Percentiles rank a stretch among this genome's conserved stretches.
phyloP scores from a whole-genome alignment of 1,140 invertebrate species.

The Cydia splendana region DNA sequence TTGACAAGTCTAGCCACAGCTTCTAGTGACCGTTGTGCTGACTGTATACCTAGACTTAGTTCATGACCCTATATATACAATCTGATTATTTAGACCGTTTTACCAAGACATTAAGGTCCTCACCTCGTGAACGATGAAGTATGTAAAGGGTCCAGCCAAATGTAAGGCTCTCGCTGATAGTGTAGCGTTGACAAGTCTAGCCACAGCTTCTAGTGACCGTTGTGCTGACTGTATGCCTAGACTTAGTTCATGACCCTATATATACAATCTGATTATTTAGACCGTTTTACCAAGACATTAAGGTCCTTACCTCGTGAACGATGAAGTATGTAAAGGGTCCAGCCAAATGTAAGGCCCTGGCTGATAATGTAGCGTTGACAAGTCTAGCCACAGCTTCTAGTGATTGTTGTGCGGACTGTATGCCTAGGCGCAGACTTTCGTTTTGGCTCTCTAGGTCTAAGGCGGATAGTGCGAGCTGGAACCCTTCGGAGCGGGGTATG shows the following conservation, averaged over 20 bases:
- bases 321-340: slow-evolving; percentile 93
- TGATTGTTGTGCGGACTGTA: slow-evolving; percentile 88
- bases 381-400: slow-evolving; percentile 88
- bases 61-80: no score
- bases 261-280: no score
- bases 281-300: no score
- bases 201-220: slow-evolving; percentile 85
- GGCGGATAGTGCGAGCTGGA: slow-evolving; percentile 88
- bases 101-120: no score
- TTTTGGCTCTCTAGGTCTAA: slow-evolving; percentile 85
- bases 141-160: slow-evolving; percentile 94
- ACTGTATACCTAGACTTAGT: slow-evolving; percentile 87
- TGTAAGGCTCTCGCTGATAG: slow-evolving; percentile 90
- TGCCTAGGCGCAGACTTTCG: slow-evolving; percentile 84
- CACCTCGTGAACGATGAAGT: slow-evolving; percentile 83
- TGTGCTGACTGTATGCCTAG: slow-evolving; percentile 89
- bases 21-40: slow-evolving; percentile 86
- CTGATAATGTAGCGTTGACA: slow-evolving; percentile 90
- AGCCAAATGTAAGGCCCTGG: slow-evolving; percentile 89
- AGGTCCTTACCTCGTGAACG: no score
- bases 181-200: slow-evolving; percentile 89
- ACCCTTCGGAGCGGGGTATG: slow-evolving; percentile 54
- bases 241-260: no score
- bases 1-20: slow-evolving; percentile 91
- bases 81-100: no score